These are phyloP conservation scores for Rafetus swinhoei DNA, from an alignment of 2,113 vertebrate species.

Conservation along the genomic window DNA sequence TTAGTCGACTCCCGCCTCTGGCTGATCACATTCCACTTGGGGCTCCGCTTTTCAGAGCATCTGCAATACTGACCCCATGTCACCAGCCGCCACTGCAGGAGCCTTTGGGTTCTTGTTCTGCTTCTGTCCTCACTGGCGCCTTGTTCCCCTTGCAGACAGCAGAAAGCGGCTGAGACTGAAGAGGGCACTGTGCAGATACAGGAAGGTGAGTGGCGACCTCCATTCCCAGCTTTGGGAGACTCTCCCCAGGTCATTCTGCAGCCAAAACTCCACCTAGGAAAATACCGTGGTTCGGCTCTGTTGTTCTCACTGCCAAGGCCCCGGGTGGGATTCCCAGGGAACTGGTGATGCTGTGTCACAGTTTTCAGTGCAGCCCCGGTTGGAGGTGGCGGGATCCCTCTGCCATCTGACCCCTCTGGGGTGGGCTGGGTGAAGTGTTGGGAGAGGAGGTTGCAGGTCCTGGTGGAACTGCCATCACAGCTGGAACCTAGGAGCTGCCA, in stretches of 20 bases:
- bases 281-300: background rate
- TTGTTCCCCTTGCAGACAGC: conserved; percentile 62
- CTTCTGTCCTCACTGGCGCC: background rate
- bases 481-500: background rate
- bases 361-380: background rate
- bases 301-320: background rate
- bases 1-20: background rate
- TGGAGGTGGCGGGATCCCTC: background rate
- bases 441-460: background rate
- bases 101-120: background rate
- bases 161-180: conserved; percentile 76
- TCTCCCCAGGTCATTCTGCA: background rate
- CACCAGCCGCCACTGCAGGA: background rate
- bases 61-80: background rate
- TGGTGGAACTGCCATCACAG: background rate
- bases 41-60: background rate
- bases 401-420: background rate
- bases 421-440: no score
- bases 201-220: conserved; percentile 67
- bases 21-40: background rate
- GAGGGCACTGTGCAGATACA: conserved; percentile 78
- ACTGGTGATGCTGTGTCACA: background rate
- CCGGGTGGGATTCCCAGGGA: background rate
- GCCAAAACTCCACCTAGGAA: background rate
- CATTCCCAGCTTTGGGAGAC: background rate